Conservation (phyloP, 2,113 vertebrate genomes). For the Typhlomys cinereus region DNA sequence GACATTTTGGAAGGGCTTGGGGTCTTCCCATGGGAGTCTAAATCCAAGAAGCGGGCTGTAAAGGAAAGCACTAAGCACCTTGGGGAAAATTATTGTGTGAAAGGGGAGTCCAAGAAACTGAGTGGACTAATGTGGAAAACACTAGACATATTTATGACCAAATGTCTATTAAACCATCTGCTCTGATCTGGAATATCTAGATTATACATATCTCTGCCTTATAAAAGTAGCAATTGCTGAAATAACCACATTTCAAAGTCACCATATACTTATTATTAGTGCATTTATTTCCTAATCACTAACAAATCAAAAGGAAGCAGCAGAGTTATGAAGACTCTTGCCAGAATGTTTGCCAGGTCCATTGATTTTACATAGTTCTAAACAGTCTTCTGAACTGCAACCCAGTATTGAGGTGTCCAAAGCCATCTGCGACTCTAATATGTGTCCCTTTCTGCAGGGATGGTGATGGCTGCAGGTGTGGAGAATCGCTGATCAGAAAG, state of each 20-base stretch:
- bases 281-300: background rate
- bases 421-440: background rate
- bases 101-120: background rate
- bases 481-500: background rate
- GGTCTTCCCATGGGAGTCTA: background rate
- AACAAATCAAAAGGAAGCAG: slow-evolving; percentile 15
- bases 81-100: background rate
- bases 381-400: background rate
- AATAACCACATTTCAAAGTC: background rate
- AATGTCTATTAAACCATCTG: slow-evolving; percentile 27
- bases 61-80: background rate
- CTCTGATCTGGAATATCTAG: background rate
- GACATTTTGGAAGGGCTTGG: background rate
- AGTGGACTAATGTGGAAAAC: background rate
- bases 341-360: background rate
- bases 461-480: background rate
- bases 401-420: background rate
- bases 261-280: background rate
- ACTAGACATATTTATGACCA: background rate
- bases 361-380: background rate
- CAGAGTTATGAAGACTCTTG: background rate
- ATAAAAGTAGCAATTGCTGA: slow-evolving; percentile 8
- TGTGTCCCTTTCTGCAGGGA: background rate
- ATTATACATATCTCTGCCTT: background rate
- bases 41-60: background rate